Percentiles rank a stretch among this genome's conserved stretches.
These are phyloP conservation scores for Periparus ater DNA, from an alignment of 2,797 vertebrate species.

Conservation along the genomic window DNA sequence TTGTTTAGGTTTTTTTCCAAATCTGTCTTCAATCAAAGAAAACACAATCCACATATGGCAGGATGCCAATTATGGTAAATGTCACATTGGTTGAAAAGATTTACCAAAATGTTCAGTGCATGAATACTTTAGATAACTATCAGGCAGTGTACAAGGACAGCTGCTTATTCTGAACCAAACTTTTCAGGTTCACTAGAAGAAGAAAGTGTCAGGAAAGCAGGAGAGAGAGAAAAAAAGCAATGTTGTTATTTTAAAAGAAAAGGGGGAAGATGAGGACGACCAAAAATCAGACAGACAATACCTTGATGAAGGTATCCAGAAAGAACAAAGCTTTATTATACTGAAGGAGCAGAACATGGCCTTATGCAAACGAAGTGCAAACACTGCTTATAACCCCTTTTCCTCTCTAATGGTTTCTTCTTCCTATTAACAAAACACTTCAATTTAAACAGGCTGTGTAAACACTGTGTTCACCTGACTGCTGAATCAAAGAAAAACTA, in stretches of 20 bases:
- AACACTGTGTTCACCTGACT: background rate
- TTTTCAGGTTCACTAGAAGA: background rate
- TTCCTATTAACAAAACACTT: background rate
- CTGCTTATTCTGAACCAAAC: background rate
- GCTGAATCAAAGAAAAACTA: background rate
- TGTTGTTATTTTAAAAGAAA: background rate
- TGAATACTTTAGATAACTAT: background rate
- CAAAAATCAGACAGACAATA: background rate
- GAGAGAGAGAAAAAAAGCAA: accelerated
- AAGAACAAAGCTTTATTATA: background rate
- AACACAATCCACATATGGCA: background rate
- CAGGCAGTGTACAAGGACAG: background rate
- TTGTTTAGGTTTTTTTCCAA: background rate
- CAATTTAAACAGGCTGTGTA: background rate
- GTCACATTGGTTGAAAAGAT: background rate
- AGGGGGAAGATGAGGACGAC: background rate
- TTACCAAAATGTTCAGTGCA: background rate
- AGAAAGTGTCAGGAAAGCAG: background rate
- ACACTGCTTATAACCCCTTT: background rate
- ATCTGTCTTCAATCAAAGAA: background rate
- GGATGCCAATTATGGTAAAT: background rate
- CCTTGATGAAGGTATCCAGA: background rate
- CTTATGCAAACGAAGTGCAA: background rate
- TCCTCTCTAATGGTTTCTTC: background rate
- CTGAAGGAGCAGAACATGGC: background rate